phyloP scores from a whole-genome alignment of 2,797 vertebrate genomes.

The Lindbergichthys nudifrons region DNA sequence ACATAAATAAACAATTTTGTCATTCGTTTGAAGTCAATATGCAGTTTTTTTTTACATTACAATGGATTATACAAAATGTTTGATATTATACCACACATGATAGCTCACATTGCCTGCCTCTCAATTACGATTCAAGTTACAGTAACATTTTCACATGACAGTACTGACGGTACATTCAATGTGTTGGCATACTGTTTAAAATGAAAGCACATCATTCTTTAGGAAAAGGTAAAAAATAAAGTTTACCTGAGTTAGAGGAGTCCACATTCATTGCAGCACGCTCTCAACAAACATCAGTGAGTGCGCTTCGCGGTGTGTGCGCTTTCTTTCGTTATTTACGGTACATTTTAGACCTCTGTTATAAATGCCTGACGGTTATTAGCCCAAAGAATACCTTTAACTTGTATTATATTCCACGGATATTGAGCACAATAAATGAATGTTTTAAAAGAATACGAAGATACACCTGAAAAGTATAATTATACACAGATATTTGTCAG shows the following conservation, averaged over 20 bases:
- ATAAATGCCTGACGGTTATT: conserved; percentile 57
- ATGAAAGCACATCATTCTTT: neutral
- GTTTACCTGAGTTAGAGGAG: neutral
- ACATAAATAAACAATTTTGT: neutral
- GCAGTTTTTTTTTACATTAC: neutral
- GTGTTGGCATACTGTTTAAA: neutral
- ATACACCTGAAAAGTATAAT: neutral
- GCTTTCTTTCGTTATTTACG: conserved; percentile 51
- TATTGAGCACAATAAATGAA: fast-evolving
- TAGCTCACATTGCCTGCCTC: neutral
- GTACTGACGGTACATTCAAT: neutral
- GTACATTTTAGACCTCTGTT: conserved; percentile 24
- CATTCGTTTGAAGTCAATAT: neutral
- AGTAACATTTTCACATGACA: too few relatives aligned
- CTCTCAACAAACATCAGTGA: conserved; percentile 4
- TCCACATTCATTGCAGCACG: neutral
- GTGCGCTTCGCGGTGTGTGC: conserved; percentile 37
- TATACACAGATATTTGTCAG: fast-evolving
- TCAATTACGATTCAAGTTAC: neutral
- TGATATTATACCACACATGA: neutral
- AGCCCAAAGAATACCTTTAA: fast-evolving
- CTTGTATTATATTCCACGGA: fast-evolving
- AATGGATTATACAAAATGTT: neutral
- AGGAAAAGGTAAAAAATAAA: neutral
- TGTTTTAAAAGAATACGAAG: fast-evolving